A percentile compares a stretch with the other conserved stretches of the same genome.
phyloP scores from a whole-genome alignment of 2,113 vertebrate species.

The Ceyx margarethae region DNA sequence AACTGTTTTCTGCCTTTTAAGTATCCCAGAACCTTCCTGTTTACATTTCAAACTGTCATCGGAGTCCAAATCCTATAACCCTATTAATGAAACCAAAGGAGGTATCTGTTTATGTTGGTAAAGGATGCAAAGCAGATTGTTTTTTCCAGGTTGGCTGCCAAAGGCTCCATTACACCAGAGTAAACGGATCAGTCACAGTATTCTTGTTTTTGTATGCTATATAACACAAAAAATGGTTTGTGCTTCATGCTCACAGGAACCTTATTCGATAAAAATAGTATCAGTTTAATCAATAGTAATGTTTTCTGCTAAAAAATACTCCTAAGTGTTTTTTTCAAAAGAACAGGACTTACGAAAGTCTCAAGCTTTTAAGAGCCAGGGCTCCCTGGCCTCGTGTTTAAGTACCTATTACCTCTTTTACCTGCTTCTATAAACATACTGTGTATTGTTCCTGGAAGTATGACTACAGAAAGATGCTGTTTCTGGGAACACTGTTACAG shows the following conservation, averaged over 20 bases:
- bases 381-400: not conserved
- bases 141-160: not conserved
- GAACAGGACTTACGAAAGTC: not conserved
- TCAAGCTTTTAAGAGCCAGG: not conserved
- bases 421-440: not conserved
- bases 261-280: not conserved
- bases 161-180: not conserved
- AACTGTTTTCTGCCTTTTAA: not conserved
- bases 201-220: not conserved
- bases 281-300: constrained; percentile 35
- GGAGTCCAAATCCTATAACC: not conserved
- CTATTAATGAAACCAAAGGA: not conserved
- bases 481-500: constrained; percentile 45
- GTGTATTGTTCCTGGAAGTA: constrained; percentile 37
- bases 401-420: not conserved
- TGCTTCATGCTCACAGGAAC: not conserved
- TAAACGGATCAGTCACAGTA: not conserved
- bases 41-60: not conserved
- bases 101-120: not conserved
- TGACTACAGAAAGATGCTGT: not conserved
- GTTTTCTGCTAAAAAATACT: constrained; percentile 9
- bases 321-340: not conserved
- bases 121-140: not conserved
- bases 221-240: not conserved
- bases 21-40: not conserved